phyloP scores from a whole-genome alignment of 2,888 invertebrate species.

The Hypomecis punctinalis region DNA sequence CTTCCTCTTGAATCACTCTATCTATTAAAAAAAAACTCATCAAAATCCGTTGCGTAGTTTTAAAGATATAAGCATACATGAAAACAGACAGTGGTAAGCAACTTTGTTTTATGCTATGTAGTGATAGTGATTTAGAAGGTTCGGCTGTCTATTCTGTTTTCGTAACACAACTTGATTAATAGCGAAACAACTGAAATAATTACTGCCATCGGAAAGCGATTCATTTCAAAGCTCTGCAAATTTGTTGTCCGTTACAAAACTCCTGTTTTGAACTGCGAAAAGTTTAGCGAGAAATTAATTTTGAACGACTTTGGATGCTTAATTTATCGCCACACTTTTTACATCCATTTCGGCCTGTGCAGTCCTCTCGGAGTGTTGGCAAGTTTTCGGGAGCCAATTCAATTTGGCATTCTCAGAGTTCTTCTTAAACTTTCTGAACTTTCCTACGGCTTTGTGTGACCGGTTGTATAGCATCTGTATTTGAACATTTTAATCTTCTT shows the following conservation, averaged over 20 bases:
- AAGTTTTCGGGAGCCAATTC: constrained; percentile 27
- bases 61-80: too few species aligned
- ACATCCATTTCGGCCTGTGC: constrained; percentile 21
- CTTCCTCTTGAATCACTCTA: too few species aligned
- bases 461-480: not conserved
- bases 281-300: constrained; percentile 47
- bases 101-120: too few species aligned
- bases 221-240: constrained; percentile 45
- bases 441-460: constrained; percentile 1
- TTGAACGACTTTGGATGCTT: constrained; percentile 40
- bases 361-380: constrained; percentile 24
- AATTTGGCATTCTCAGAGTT: constrained; percentile 20
- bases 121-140: too few species aligned
- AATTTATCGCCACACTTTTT: constrained; percentile 42
- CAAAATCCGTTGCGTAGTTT: too few species aligned
- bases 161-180: constrained; percentile 22
- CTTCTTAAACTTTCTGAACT: constrained; percentile 15
- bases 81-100: too few species aligned
- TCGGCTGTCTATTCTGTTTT: constrained; percentile 5
- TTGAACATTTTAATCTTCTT: not conserved
- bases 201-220: constrained; percentile 46
- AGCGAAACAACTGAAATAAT: constrained; percentile 28
- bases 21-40: too few species aligned
- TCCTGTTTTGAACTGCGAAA: constrained; percentile 36
- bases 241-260: constrained; percentile 49